Evolutionary conservation across 2,113 vertebrate species (phyloP).

Genomic region (Calyptomena viridis): DNA sequence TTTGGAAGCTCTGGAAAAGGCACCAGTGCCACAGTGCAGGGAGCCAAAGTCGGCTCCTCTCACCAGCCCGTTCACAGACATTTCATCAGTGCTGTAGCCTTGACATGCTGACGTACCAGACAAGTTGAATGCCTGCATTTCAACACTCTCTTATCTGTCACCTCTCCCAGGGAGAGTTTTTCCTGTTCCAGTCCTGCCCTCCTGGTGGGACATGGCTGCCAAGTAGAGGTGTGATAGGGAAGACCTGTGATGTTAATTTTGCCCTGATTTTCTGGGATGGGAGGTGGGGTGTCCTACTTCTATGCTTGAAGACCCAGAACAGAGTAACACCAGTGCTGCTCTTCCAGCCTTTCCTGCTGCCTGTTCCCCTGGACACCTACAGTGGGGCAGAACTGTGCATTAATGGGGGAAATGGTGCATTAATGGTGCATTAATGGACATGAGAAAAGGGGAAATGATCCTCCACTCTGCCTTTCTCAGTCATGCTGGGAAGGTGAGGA

Average conservation of each 20-base stretch:
- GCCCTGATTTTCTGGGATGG: not conserved
- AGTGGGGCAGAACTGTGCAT: not conserved
- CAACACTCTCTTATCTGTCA: constrained; percentile 43
- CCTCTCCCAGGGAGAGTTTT: not conserved
- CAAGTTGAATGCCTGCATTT: constrained; percentile 1
- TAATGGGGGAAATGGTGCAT: not conserved
- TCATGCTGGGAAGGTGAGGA: not conserved
- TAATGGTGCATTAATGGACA: accelerated
- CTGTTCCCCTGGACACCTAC: not conserved
- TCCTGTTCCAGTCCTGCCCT: not conserved
- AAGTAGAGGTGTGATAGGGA: not conserved
- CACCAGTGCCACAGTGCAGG: not conserved
- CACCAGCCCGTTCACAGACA: not conserved
- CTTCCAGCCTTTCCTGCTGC: not conserved
- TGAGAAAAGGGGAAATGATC: not conserved
- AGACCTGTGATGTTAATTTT: not conserved
- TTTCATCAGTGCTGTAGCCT: not conserved
- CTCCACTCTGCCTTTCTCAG: not conserved
- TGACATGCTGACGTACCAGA: not conserved
- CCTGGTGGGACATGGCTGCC: not conserved
- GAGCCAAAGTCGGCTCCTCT: not conserved
- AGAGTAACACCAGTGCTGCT: not conserved
- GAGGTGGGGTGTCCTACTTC: not conserved
- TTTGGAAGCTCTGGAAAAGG: not conserved
- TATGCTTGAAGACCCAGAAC: not conserved